A percentile compares a stretch with the other conserved stretches of the same genome.
phyloP scores from a whole-genome alignment of 1,140 invertebrate species.

The Brachionus angularis region DNA sequence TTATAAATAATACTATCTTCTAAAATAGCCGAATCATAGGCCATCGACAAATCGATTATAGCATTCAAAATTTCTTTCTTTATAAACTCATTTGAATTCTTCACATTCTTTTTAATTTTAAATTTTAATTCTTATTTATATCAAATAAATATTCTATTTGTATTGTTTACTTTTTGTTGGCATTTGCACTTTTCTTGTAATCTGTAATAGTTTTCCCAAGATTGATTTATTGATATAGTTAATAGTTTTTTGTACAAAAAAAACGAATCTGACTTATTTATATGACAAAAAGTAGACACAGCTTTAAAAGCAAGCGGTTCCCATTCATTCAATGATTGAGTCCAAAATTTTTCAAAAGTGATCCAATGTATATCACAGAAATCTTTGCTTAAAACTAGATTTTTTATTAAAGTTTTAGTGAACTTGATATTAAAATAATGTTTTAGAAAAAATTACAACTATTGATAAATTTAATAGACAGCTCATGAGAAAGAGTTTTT shows the following conservation, averaged over 20 bases:
- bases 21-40: neutral
- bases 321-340: conserved; percentile 1
- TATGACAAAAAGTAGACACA: conserved; percentile 1
- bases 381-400: conserved; percentile 13
- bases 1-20: neutral
- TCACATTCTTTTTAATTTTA: too few species aligned
- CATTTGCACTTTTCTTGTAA: too few species aligned
- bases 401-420: neutral
- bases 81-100: neutral
- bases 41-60: neutral
- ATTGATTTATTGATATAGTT: too few species aligned
- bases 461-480: conserved; percentile 21
- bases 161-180: too few species aligned
- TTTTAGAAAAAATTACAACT: neutral
- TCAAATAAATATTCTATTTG: too few species aligned
- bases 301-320: conserved; percentile 17
- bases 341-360: neutral
- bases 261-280: neutral
- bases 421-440: neutral
- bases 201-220: too few species aligned
- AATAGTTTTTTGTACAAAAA: too few species aligned
- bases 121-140: too few species aligned
- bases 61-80: neutral
- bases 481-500: conserved; percentile 2
- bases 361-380: conserved; percentile 11